Conservation (phyloP, 2,797 vertebrate genomes). For the Hipposideros larvatus region DNA sequence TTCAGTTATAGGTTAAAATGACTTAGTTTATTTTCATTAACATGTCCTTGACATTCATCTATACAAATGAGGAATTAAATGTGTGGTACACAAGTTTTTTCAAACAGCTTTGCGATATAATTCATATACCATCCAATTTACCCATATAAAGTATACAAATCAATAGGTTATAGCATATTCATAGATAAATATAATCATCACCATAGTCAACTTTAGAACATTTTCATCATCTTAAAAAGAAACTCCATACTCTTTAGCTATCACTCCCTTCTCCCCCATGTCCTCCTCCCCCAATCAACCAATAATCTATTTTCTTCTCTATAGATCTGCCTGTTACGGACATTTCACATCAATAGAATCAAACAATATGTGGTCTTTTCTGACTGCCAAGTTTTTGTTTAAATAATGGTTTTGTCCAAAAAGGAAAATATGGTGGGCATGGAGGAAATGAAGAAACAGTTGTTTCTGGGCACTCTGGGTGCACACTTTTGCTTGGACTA, state of each 20-base stretch:
- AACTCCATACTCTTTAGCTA: not conserved
- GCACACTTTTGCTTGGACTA: not conserved
- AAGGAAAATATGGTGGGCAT: not conserved
- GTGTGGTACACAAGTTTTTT: not conserved
- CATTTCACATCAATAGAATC: not conserved
- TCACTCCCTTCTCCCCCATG: not conserved
- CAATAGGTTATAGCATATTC: not conserved
- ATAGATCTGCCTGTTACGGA: not conserved
- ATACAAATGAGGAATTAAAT: not conserved
- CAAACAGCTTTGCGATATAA: not conserved
- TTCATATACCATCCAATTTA: not conserved
- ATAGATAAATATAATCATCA: not conserved
- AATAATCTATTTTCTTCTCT: not conserved
- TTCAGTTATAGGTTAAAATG: not conserved
- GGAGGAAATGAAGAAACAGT: not conserved
- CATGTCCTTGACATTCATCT: not conserved
- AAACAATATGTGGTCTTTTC: not conserved
- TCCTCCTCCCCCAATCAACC: not conserved
- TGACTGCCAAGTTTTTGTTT: not conserved
- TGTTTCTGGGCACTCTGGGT: not conserved
- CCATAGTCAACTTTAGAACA: not conserved
- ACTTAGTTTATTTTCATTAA: slow-evolving; percentile 41
- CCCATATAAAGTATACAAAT: not conserved
- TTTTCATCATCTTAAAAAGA: not conserved
- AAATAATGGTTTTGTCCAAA: not conserved